A percentile compares a stretch with the other conserved stretches of the same genome.
Evolutionary conservation across 1,140 invertebrate species (phyloP).

Genomic region (Drosophila sp.): DNA sequence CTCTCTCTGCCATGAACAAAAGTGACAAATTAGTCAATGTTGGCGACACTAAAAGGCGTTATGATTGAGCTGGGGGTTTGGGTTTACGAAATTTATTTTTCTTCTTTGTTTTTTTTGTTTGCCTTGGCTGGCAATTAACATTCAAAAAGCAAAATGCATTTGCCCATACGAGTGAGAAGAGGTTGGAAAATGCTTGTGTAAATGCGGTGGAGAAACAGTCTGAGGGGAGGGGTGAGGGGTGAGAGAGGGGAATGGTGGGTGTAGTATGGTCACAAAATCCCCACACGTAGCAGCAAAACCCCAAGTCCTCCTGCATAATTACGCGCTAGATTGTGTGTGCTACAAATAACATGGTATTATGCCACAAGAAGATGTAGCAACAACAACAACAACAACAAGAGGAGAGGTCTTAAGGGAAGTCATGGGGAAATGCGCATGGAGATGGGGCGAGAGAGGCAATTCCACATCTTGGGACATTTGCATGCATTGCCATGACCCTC

Average conservation of each 20-base stretch:
- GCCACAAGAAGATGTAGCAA: neutral
- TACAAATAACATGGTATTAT: conserved; percentile 55
- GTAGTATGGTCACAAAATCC: conserved; percentile 3
- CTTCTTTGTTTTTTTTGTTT: neutral
- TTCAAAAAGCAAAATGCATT: conserved; percentile 61
- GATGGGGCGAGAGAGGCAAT: neutral
- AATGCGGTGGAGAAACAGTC: neutral
- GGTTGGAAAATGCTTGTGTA: neutral
- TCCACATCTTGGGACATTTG: neutral
- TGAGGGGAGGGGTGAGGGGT: too few relatives aligned
- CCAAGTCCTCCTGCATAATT: conserved; percentile 40
- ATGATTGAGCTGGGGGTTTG: conserved; percentile 28
- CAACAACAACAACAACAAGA: neutral
- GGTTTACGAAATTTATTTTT: neutral
- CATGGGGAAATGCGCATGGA: neutral
- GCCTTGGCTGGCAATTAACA: conserved; percentile 48
- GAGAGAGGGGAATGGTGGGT: too few relatives aligned
- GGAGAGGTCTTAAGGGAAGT: neutral
- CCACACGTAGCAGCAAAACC: neutral
- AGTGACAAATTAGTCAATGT: conserved; percentile 65
- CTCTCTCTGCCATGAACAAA: conserved; percentile 28
- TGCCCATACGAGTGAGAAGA: conserved; percentile 20
- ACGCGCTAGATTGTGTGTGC: conserved; percentile 52
- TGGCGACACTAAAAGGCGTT: conserved; percentile 56
- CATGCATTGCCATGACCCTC: neutral